Conservation (phyloP, 2,113 vertebrate genomes). For the Raphicerus campestris region DNA sequence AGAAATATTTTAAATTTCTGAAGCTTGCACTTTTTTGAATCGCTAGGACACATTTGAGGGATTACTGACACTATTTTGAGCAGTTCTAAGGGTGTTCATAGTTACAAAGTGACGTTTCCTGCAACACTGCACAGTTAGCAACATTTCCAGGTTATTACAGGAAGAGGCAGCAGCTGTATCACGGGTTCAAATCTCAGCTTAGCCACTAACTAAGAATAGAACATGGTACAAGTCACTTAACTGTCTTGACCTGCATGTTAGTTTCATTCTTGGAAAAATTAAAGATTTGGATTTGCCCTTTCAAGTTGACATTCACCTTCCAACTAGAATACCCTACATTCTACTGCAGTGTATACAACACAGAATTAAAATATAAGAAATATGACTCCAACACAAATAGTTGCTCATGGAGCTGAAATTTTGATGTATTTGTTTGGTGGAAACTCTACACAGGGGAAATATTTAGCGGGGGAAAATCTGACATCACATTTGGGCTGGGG, state of each 20-base stretch:
- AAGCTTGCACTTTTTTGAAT: background rate
- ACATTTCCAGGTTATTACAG: background rate
- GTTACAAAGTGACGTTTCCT: background rate
- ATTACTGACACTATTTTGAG: background rate
- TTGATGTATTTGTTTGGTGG: slow-evolving; percentile 44
- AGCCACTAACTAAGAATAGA: background rate
- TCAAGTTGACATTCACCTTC: background rate
- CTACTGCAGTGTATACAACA: background rate
- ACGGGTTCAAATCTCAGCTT: background rate
- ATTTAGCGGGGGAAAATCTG: background rate
- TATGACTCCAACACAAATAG: background rate
- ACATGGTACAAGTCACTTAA: background rate
- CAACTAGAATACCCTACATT: background rate
- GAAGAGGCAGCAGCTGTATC: background rate
- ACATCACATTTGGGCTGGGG: slow-evolving; percentile 44
- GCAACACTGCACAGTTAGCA: background rate
- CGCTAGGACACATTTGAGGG: background rate
- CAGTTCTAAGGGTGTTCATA: background rate
- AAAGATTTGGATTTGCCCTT: background rate
- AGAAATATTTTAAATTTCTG: background rate
- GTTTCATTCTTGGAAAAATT: background rate
- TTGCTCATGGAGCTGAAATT: slow-evolving; percentile 41
- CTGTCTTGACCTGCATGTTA: background rate
- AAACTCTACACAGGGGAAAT: slow-evolving; percentile 26
- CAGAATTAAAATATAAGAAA: slow-evolving; percentile 20